These are phyloP conservation scores for Thamnophis elegans DNA, from an alignment of 2,797 vertebrate species.

Conservation along the genomic window DNA sequence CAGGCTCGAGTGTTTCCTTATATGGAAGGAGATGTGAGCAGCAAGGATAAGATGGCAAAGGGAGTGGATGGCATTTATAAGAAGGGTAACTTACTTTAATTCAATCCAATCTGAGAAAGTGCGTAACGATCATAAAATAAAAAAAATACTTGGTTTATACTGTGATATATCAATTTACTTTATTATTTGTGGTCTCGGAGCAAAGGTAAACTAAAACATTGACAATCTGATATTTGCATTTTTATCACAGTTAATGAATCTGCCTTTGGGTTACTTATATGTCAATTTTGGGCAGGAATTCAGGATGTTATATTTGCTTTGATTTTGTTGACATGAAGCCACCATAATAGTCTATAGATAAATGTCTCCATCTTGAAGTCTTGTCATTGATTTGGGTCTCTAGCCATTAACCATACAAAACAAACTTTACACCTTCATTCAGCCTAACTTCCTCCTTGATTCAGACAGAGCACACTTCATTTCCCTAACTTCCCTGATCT, in stretches of 20 bases:
- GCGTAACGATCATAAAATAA: background rate
- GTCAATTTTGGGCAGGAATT: background rate
- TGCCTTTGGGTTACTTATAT: background rate
- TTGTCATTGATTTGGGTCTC: background rate
- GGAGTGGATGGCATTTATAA: conserved; percentile 93
- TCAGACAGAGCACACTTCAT: background rate
- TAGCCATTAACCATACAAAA: background rate
- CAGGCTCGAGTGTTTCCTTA: conserved; percentile 97
- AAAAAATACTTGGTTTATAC: background rate
- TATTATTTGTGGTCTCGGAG: background rate
- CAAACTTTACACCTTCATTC: background rate
- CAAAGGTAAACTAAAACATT: background rate
- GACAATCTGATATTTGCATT: background rate
- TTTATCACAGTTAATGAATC: background rate
- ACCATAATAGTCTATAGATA: background rate
- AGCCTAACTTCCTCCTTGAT: background rate
- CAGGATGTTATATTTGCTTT: background rate
- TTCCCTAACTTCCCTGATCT: background rate
- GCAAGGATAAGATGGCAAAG: conserved; percentile 96
- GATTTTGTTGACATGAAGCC: background rate
- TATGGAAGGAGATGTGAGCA: conserved; percentile 97
- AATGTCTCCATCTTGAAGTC: too few species aligned
- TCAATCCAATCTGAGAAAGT: background rate
- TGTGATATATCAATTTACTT: background rate
- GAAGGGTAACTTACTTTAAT: conserved; percentile 80